Percentiles rank a stretch among this genome's conserved stretches.
Conservation (phyloP, 2,113 vertebrate genomes). For the Gracilinanus agilis region DNA sequence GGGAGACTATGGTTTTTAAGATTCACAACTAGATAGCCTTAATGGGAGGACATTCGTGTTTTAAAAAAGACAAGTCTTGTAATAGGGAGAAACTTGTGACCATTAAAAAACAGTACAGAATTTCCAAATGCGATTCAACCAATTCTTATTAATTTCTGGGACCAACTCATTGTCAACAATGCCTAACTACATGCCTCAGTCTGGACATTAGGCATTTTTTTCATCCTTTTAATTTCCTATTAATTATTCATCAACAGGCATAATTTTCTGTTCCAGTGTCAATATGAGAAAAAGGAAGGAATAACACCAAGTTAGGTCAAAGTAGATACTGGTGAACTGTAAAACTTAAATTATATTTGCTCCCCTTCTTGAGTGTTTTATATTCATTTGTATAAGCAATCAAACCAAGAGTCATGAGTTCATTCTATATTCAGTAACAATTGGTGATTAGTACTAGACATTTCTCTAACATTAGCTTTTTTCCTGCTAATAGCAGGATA, state of each 20-base stretch:
- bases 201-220: neutral
- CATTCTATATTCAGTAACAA: neutral
- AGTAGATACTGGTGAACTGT: neutral
- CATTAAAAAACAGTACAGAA: neutral
- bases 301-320: neutral
- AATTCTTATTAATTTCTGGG: neutral
- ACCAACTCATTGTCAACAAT: neutral
- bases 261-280: neutral
- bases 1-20: neutral
- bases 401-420: neutral
- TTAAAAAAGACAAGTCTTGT: neutral
- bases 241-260: neutral
- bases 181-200: neutral
- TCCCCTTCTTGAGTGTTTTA: neutral
- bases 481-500: neutral
- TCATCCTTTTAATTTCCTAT: neutral
- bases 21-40: neutral
- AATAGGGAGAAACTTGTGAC: neutral
- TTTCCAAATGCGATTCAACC: neutral
- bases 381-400: neutral
- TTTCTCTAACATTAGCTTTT: neutral
- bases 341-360: neutral
- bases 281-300: neutral
- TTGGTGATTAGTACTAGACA: neutral
- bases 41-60: neutral